Evolutionary conservation across 2,888 invertebrate species (phyloP).

Genomic region (Philaethria dido): DNA sequence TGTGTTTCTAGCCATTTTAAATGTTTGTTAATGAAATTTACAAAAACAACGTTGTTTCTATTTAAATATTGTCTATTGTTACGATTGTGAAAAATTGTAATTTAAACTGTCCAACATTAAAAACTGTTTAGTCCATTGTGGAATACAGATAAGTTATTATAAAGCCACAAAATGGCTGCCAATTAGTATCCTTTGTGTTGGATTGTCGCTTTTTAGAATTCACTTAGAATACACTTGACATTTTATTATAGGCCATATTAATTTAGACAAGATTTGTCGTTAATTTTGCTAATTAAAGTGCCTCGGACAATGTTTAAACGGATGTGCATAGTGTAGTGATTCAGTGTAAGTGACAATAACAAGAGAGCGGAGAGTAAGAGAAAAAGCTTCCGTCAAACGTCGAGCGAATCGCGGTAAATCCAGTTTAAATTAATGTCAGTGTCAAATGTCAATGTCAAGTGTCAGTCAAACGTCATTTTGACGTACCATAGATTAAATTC

Average conservation of each 20-base stretch:
- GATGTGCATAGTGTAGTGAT: not conserved
- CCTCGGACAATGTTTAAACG: slow-evolving; percentile 6
- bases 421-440: not conserved
- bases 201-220: slow-evolving; percentile 9
- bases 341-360: slow-evolving; percentile 13
- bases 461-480: slow-evolving; percentile 22
- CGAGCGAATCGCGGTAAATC: not conserved
- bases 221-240: not conserved
- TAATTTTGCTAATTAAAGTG: not conserved
- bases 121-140: not conserved
- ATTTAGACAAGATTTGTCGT: not conserved
- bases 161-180: not conserved
- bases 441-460: slow-evolving; percentile 19
- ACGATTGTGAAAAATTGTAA: slow-evolving; percentile 6
- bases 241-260: not conserved
- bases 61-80: slow-evolving; percentile 19
- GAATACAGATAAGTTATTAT: not conserved
- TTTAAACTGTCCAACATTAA: not conserved
- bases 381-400: not conserved
- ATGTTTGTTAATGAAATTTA: slow-evolving; percentile 24
- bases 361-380: not conserved
- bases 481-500: slow-evolving; percentile 30
- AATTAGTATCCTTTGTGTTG: not conserved
- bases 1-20: slow-evolving; percentile 16
- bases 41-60: slow-evolving; percentile 11